Conservation (phyloP, 92 coral and sea anemone species). For the Porites rus region DNA sequence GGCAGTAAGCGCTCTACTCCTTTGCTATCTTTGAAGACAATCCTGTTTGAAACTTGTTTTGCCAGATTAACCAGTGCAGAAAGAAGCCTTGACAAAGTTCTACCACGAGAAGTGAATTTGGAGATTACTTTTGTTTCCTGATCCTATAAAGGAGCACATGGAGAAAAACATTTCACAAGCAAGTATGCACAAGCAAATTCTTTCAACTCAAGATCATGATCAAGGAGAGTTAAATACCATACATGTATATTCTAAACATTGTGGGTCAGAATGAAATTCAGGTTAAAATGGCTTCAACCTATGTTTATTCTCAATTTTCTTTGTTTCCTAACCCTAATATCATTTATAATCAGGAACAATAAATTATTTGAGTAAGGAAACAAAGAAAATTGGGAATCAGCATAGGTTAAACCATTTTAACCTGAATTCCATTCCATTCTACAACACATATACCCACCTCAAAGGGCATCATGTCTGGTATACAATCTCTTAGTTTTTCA, state of each 20-base stretch:
- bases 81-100: conserved; percentile 54
- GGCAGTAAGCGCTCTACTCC: conserved; percentile 56
- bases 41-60: conserved; percentile 66
- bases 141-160: conserved; percentile 35
- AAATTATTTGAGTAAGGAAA: too few species aligned
- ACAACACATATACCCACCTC: conserved; percentile 36
- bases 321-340: too few species aligned
- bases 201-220: too few species aligned
- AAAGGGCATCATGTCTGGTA: conserved; percentile 54
- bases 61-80: conserved; percentile 63
- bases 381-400: too few species aligned
- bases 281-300: too few species aligned
- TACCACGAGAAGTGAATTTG: conserved; percentile 54
- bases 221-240: too few species aligned
- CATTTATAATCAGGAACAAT: too few species aligned
- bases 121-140: conserved; percentile 44
- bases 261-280: too few species aligned
- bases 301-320: too few species aligned
- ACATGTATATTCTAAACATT: too few species aligned
- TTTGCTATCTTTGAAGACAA: conserved; percentile 28
- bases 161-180: neutral
- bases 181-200: too few species aligned
- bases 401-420: neutral
- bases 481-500: conserved; percentile 51
- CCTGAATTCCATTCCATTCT: too few species aligned